Evolutionary conservation across 2,888 invertebrate species (phyloP).

Genomic region (Octonoba sinensis): DNA sequence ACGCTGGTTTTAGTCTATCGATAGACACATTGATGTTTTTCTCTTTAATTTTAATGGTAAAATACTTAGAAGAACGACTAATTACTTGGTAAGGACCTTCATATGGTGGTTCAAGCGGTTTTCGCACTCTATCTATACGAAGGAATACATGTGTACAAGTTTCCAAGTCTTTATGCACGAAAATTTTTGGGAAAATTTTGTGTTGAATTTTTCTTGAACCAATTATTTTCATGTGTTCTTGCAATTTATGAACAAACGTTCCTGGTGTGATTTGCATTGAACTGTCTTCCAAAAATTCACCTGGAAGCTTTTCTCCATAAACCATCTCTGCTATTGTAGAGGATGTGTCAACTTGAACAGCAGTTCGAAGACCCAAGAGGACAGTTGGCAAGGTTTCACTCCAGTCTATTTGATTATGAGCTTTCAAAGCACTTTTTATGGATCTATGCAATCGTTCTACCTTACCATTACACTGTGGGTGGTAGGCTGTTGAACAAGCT

Average conservation of each 20-base stretch:
- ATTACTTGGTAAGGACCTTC: neutral
- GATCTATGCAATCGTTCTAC: constrained; percentile 2
- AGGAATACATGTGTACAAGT: constrained; percentile 6
- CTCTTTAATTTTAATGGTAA: neutral
- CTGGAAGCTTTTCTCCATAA: constrained; percentile 6
- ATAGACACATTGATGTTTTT: constrained; percentile 2
- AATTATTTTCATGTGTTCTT: neutral
- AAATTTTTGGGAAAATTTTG: neutral
- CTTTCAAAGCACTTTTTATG: constrained; percentile 2
- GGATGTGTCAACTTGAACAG: neutral
- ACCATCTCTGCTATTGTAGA: constrained; percentile 9
- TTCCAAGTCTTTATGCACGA: neutral
- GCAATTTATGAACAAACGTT: neutral
- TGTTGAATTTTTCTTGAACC: neutral
- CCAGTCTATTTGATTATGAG: constrained; percentile 11
- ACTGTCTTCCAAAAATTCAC: constrained; percentile 2
- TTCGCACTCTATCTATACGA: neutral
- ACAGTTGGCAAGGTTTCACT: neutral
- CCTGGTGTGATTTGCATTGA: neutral
- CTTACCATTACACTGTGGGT: constrained; percentile 22
- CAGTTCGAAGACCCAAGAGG: neutral
- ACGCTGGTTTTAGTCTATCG: neutral
- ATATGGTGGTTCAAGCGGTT: neutral
- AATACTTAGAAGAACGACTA: constrained; percentile 1
- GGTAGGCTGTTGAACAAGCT: neutral